phyloP scores from a whole-genome alignment of 2,113 vertebrate genomes.

The Dicentrarchus labrax region DNA sequence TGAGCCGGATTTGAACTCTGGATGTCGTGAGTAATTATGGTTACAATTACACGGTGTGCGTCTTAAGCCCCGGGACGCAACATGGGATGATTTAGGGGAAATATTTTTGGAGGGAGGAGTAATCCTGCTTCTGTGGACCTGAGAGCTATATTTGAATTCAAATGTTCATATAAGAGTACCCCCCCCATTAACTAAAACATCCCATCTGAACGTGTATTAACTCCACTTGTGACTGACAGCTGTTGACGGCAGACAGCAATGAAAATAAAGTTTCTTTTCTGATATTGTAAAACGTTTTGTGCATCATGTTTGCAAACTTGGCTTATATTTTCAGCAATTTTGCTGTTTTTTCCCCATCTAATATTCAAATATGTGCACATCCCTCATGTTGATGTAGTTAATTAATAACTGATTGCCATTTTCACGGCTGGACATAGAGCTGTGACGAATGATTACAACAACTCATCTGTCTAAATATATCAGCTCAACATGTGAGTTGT shows the following conservation, averaged over 20 bases:
- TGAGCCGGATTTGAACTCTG: constrained; percentile 65
- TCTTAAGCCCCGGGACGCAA: constrained; percentile 47
- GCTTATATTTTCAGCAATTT: neutral
- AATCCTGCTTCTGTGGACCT: constrained; percentile 35
- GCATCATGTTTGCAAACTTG: neutral
- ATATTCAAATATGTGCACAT: neutral
- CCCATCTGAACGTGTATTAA: neutral
- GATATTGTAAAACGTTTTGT: neutral
- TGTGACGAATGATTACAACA: neutral
- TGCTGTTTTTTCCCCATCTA: neutral
- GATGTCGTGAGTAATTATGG: constrained; percentile 58
- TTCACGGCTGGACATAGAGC: neutral
- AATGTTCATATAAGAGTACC: neutral
- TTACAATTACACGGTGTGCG: constrained; percentile 51
- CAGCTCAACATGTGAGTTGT: neutral
- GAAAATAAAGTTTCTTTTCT: neutral
- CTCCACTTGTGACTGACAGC: neutral
- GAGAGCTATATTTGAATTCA: constrained; percentile 7
- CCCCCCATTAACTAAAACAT: neutral
- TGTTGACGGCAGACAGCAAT: neutral
- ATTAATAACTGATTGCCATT: neutral
- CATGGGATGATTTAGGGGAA: constrained; percentile 32
- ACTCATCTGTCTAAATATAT: neutral
- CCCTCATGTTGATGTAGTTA: neutral
- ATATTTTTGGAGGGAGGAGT: constrained; percentile 28